phyloP scores from a whole-genome alignment of 2,113 vertebrate species.

The Ramphastos sulfuratus region DNA sequence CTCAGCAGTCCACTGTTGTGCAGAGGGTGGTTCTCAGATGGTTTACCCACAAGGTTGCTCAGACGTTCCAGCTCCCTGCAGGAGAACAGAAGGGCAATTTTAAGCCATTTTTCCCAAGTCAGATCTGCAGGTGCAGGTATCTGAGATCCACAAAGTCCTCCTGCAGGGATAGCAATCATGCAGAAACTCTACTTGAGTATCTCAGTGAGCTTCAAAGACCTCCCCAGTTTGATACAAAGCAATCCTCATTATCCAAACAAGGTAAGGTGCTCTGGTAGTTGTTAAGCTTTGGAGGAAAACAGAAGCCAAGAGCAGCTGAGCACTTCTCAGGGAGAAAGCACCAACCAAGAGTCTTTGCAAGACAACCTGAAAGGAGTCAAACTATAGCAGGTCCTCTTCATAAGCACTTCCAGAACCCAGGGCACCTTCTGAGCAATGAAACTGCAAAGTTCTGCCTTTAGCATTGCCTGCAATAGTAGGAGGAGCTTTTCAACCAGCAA shows the following conservation, averaged over 20 bases:
- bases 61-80: constrained; percentile 91
- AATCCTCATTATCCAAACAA: not conserved
- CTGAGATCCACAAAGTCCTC: not conserved
- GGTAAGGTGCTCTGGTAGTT: not conserved
- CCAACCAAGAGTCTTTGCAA: not conserved
- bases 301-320: not conserved
- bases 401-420: not conserved
- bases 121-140: not conserved
- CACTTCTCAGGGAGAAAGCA: not conserved
- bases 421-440: not conserved
- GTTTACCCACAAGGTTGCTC: constrained; percentile 92
- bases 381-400: not conserved
- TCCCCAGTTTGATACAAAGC: not conserved
- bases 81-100: constrained; percentile 37
- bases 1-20: constrained; percentile 96
- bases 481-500: not conserved
- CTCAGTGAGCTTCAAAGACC: not conserved
- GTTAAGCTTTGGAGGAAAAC: not conserved
- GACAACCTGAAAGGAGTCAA: not conserved
- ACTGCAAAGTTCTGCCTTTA: not conserved
- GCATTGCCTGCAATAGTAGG: not conserved
- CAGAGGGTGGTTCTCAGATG: constrained; percentile 95
- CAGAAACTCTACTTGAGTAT: not conserved
- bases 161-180: not conserved
- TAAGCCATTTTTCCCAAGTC: not conserved